A percentile compares a stretch with the other conserved stretches of the same genome.
phyloP scores from a whole-genome alignment of 2,797 vertebrate species.

The Tragopan temminckii region DNA sequence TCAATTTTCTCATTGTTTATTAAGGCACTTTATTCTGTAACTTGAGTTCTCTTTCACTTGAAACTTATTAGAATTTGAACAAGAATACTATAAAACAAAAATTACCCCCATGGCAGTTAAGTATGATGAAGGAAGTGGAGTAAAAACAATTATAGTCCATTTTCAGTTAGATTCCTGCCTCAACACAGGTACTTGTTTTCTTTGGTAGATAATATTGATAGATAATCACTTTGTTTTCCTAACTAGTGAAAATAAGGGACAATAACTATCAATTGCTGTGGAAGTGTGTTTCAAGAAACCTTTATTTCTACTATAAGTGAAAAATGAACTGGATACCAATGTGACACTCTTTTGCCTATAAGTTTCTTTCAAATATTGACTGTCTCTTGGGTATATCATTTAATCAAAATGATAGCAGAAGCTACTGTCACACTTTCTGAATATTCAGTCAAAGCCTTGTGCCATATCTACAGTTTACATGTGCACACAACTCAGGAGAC shows the following conservation, averaged over 20 bases:
- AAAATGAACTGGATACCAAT: slow-evolving; percentile 38
- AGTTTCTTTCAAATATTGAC: slow-evolving; percentile 10
- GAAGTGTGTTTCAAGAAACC: neutral
- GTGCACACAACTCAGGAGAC: neutral
- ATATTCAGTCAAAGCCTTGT: neutral
- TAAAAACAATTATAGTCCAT: neutral
- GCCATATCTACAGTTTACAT: slow-evolving; percentile 35
- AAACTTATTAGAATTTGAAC: neutral
- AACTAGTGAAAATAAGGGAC: neutral
- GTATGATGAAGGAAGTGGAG: neutral
- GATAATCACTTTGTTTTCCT: neutral
- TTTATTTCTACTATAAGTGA: neutral
- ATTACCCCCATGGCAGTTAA: neutral
- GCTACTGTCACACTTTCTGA: slow-evolving; percentile 13
- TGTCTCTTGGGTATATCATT: slow-evolving; percentile 18
- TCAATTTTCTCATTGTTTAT: neutral
- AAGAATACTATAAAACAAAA: slow-evolving; percentile 23
- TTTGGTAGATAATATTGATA: neutral
- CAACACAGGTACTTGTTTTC: neutral
- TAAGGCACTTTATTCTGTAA: neutral
- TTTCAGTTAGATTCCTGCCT: neutral
- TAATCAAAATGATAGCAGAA: slow-evolving; percentile 36
- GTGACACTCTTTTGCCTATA: neutral
- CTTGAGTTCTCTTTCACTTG: neutral
- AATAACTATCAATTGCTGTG: neutral